These are phyloP conservation scores for Myotis daubentonii DNA, from an alignment of 2,797 vertebrate genomes.

Conservation along the genomic window DNA sequence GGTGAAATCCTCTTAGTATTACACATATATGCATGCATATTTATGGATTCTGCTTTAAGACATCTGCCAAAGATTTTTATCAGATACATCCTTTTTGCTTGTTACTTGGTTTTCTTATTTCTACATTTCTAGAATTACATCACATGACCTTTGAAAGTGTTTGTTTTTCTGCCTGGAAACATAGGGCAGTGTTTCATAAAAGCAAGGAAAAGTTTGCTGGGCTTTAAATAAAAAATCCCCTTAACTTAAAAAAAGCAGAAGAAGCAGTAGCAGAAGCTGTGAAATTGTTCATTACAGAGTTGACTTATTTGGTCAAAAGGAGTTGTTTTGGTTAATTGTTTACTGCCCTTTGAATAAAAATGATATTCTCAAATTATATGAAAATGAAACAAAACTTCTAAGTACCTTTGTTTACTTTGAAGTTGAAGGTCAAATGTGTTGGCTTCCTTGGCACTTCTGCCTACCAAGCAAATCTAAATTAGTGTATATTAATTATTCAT, in stretches of 20 bases:
- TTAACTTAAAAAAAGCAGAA: background rate
- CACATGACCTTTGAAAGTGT: slow-evolving; percentile 45
- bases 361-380: background rate
- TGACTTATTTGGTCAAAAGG: slow-evolving; percentile 24
- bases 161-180: slow-evolving; percentile 57
- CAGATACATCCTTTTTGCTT: background rate
- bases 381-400: slow-evolving; percentile 13
- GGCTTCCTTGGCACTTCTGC: slow-evolving; percentile 11
- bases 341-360: background rate
- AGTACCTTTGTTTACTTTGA: slow-evolving; percentile 19
- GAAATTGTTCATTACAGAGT: background rate
- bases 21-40: background rate
- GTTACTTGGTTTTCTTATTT: slow-evolving; percentile 61
- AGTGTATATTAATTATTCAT: background rate
- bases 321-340: slow-evolving; percentile 37
- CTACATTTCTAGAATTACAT: slow-evolving; percentile 51
- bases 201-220: background rate
- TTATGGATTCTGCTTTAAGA: slow-evolving; percentile 47
- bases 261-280: background rate
- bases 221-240: background rate
- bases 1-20: slow-evolving; percentile 18
- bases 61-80: slow-evolving; percentile 44
- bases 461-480: background rate
- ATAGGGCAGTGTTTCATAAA: slow-evolving; percentile 38
- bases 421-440: slow-evolving; percentile 38